phyloP scores from a whole-genome alignment of 1,140 invertebrate genomes.

The Coenobita brevimanus region DNA sequence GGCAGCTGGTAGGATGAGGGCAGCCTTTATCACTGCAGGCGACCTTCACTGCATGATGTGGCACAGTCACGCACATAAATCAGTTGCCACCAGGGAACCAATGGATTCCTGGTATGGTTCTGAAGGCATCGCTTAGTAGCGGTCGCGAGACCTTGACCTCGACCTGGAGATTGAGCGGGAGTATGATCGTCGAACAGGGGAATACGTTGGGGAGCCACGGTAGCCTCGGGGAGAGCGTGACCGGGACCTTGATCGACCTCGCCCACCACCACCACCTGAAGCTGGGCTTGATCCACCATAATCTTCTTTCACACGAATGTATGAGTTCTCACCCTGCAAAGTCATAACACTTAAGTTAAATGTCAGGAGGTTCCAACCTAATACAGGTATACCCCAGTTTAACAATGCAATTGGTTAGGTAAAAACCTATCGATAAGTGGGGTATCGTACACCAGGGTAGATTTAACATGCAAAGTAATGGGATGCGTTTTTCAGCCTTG shows the following conservation, averaged over 20 bases:
- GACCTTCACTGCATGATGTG: slow-evolving; percentile 5
- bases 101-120: background rate
- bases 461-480: too few species aligned
- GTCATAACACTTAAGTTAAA: too few species aligned
- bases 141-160: slow-evolving; percentile 83
- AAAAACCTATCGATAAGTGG: too few species aligned
- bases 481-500: too few species aligned
- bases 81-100: too few species aligned
- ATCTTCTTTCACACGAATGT: slow-evolving; percentile 92
- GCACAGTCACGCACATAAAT: background rate
- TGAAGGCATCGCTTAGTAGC: slow-evolving; percentile 42
- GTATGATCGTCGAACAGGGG: slow-evolving; percentile 84
- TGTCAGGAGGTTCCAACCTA: too few species aligned
- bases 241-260: slow-evolving; percentile 73
- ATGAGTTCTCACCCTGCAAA: slow-evolving; percentile 93
- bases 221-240: slow-evolving; percentile 84
- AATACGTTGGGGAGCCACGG: slow-evolving; percentile 80
- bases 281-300: slow-evolving; percentile 71
- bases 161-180: slow-evolving; percentile 74
- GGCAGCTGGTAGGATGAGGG: slow-evolving; percentile 7
- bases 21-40: background rate
- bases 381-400: too few species aligned
- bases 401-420: too few species aligned
- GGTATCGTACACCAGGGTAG: too few species aligned
- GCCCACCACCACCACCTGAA: slow-evolving; percentile 72